Base-by-base conservation (phyloP, 2,888 invertebrate genomes). In the Drosophila gaucha region DNA sequence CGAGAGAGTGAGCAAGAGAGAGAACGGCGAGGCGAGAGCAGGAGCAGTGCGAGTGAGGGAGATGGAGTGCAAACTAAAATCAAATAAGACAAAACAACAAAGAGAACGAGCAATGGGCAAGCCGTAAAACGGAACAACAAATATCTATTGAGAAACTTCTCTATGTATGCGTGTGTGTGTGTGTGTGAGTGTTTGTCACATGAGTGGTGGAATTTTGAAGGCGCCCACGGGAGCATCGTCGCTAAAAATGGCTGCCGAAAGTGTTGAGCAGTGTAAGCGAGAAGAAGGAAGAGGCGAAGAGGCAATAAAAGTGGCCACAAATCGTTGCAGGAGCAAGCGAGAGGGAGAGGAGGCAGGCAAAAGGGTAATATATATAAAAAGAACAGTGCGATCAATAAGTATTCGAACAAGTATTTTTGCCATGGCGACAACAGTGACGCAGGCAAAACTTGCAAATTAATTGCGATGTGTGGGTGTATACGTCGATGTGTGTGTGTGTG, bases 171-270 rank as follows among this genome's bases (percentile, higher is more conserved):
- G 6, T 44, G 31, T 43, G 22, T 36, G 36, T 44, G 14, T 57
- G 63, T 57, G 31, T 43, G 47, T 39, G 28, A 52, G 60, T 55
- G 44, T 57, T 28, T 63, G 60, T 51, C 64, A 60, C 55, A 51
- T 22, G 74, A 83, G 80, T 89, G 86, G 88, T 87, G 86, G 82
- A 86, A 87, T 87, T 82, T 76, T 73, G 52, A 74, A 67, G 75
- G 57, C 59, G 55, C 64, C 47, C 65, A 60, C 33, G 65, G 67
- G 77, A 74, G 60, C 66, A 83, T 43, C 51, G 43, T 50, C 64
- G 59, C n/a, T 58, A 87, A 89, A 88, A 88, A 88, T 88, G 89
- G 89, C 89, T 67, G 86, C 84, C 78, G 65, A 84, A 89, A 86
- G 80, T 87, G 80, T 88, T 80, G 63, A 89, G 77, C 50, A 63